Conservation (phyloP, 2,797 vertebrate genomes). For the Margarornis squamiger region DNA sequence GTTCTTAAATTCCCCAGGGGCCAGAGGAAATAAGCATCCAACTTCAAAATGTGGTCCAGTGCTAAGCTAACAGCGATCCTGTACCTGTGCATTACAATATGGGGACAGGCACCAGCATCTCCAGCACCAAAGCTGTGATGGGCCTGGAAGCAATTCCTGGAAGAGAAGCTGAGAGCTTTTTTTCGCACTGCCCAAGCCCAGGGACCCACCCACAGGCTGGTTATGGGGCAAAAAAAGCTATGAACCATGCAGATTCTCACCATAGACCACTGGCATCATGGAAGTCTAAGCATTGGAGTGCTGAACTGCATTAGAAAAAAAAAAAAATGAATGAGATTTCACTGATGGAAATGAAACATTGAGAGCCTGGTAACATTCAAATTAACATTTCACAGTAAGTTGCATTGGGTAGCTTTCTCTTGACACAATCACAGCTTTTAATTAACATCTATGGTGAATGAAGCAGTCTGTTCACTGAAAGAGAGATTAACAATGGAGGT, state of each 20-base stretch:
- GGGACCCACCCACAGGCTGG: not conserved
- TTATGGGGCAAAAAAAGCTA: not conserved
- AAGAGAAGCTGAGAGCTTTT: not conserved
- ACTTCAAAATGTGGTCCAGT: not conserved
- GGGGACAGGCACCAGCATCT: not conserved
- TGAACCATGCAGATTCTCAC: not conserved
- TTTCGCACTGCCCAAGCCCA: not conserved
- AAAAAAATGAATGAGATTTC: not conserved
- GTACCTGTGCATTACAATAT: accelerated
- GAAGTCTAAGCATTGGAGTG: not conserved
- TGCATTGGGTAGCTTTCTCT: not conserved
- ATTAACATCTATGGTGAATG: not conserved
- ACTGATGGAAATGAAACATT: not conserved
- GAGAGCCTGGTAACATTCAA: not conserved
- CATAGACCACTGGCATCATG: not conserved
- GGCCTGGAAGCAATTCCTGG: not conserved
- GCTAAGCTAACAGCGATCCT: not conserved
- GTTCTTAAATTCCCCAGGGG: not conserved
- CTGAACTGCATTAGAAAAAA: not conserved
- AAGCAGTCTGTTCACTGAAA: not conserved
- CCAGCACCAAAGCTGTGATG: not conserved
- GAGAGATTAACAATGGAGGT: not conserved
- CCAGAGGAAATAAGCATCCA: not conserved
- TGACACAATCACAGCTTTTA: not conserved
- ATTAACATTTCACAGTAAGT: not conserved